Conservation (phyloP, 2,113 vertebrate species). For the Ophiodon elongatus region DNA sequence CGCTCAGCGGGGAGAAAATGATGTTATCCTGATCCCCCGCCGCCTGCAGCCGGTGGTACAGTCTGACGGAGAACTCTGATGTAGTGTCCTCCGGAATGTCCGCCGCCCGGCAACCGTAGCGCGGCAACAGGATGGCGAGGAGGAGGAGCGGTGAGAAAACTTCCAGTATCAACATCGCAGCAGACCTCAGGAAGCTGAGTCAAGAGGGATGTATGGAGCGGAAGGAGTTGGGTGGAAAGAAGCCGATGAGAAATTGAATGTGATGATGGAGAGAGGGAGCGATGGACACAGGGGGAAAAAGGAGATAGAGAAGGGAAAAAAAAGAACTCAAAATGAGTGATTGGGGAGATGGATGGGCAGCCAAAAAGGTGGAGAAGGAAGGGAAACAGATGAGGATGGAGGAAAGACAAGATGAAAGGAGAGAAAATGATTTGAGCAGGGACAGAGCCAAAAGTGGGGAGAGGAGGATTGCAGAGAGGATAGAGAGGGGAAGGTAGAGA, state of each 20-base stretch:
- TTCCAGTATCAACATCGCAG: constrained; percentile 87
- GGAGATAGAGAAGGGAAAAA: neutral
- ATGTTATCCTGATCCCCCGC: constrained; percentile 93
- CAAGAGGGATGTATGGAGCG: neutral
- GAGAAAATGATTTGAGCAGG: constrained; percentile 21
- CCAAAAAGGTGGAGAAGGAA: constrained; percentile 24
- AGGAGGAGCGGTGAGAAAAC: constrained; percentile 86
- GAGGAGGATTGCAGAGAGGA: constrained; percentile 18
- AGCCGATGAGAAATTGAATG: neutral
- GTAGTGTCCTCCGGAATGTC: constrained; percentile 89
- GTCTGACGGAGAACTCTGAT: constrained; percentile 91
- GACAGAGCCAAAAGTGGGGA: constrained; percentile 30
- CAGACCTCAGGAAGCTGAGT: constrained; percentile 50
- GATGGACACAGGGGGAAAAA: neutral
- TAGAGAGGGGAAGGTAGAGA: constrained; percentile 17
- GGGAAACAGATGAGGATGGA: constrained; percentile 17
- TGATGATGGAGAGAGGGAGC: neutral
- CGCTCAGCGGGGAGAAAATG: constrained; percentile 94
- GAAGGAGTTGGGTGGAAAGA: neutral
- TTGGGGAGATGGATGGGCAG: constrained; percentile 13
- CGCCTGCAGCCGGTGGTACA: constrained; percentile 93
- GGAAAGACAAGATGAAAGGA: constrained; percentile 20
- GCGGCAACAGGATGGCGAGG: constrained; percentile 84
- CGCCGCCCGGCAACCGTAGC: constrained; percentile 81
- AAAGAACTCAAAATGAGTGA: neutral